A percentile compares a stretch with the other conserved stretches of the same genome.
These are phyloP conservation scores for Dipodomys ordii DNA, from an alignment of 2,113 vertebrate genomes.

Conservation along the genomic window DNA sequence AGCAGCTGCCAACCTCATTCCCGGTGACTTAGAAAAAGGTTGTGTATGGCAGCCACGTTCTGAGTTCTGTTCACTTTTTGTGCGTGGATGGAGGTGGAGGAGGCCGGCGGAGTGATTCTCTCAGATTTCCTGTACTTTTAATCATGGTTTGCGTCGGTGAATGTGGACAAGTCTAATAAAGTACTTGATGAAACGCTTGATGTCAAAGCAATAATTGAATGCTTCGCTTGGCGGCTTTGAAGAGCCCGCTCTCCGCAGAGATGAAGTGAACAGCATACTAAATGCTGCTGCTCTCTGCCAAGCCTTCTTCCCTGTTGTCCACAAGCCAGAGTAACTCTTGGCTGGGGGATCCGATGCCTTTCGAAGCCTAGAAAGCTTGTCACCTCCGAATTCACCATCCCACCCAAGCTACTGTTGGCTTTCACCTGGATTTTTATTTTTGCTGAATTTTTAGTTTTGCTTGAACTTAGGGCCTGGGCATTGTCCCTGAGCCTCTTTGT, in stretches of 20 bases:
- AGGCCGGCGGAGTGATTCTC: slow-evolving; percentile 13
- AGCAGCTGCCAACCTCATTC: slow-evolving; percentile 62
- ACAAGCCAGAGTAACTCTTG: neutral
- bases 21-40: slow-evolving; percentile 65
- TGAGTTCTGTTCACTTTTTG: slow-evolving; percentile 43
- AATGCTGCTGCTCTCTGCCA: neutral
- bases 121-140: slow-evolving; percentile 56
- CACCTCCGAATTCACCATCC: neutral
- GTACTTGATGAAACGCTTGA: slow-evolving; percentile 18
- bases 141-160: slow-evolving; percentile 41
- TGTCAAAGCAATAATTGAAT: slow-evolving; percentile 56
- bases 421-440: neutral
- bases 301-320: neutral
- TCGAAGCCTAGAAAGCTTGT: neutral
- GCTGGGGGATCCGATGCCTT: neutral
- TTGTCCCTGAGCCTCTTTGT: too few species aligned
- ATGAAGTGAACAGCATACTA: neutral
- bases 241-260: neutral
- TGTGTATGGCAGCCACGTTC: slow-evolving; percentile 57
- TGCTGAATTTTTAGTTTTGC: too few species aligned
- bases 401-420: neutral
- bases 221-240: slow-evolving; percentile 39
- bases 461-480: too few species aligned
- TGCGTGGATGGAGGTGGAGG: neutral
- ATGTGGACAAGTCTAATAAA: slow-evolving; percentile 19